These are phyloP conservation scores for Diprion similis DNA, from an alignment of 1,140 invertebrate species.

Conservation along the genomic window DNA sequence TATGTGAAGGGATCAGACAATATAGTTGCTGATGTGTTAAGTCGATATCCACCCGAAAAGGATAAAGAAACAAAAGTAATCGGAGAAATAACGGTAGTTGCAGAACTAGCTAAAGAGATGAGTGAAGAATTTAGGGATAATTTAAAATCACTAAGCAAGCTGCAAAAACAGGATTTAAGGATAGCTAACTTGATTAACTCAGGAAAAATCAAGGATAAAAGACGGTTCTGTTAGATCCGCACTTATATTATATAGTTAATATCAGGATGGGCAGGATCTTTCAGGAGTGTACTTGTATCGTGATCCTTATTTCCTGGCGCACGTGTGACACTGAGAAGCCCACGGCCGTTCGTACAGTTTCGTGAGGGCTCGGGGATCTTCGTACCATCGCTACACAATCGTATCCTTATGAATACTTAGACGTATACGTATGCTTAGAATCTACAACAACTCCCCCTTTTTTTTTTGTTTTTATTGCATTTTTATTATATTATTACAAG, in stretches of 20 bases:
- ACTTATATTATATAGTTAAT: neutral
- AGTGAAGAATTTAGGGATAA: neutral
- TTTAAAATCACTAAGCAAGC: neutral
- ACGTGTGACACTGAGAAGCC: neutral
- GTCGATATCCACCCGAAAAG: neutral
- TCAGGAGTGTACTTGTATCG: neutral
- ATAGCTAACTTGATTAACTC: neutral
- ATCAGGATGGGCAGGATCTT: neutral
- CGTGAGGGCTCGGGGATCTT: neutral
- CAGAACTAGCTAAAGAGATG: neutral
- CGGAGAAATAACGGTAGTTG: neutral
- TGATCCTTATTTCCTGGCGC: neutral
- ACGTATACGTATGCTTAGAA: too few relatives aligned
- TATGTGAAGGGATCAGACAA: conserved; percentile 34
- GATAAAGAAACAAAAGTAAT: neutral
- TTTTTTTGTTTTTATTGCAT: neutral
- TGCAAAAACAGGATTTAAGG: neutral
- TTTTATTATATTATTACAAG: too few relatives aligned
- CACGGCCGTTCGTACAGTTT: neutral
- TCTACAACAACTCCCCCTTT: too few relatives aligned
- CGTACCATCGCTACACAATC: neutral
- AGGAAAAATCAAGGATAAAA: neutral
- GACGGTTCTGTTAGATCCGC: neutral
- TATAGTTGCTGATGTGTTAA: conserved; percentile 7
- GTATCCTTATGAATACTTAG: neutral